These are phyloP conservation scores for Rhamnusium bicolor DNA, from an alignment of 2,888 invertebrate species.

Conservation along the genomic window DNA sequence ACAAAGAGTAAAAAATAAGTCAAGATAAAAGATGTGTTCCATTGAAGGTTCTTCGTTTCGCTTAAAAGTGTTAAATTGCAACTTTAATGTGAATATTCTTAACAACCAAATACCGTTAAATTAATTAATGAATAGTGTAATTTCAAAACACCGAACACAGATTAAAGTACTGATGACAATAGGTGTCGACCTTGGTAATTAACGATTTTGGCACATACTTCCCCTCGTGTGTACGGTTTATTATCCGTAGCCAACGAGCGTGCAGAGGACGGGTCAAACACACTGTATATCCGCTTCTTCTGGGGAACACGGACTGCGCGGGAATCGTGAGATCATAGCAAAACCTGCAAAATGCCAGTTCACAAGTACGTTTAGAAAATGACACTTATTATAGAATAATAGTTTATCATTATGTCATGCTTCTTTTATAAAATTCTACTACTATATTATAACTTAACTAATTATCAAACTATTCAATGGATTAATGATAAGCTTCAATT, in stretches of 20 bases:
- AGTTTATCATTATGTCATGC: slow-evolving; percentile 1
- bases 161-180: slow-evolving; percentile 16
- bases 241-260: slow-evolving; percentile 64
- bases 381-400: slow-evolving; percentile 5
- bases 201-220: slow-evolving; percentile 65
- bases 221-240: slow-evolving; percentile 50
- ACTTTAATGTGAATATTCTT: slow-evolving; percentile 14
- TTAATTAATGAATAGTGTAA: slow-evolving; percentile 10
- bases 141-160: slow-evolving; percentile 16
- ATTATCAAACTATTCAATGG: background rate
- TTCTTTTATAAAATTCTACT: background rate
- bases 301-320: background rate
- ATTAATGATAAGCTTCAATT: background rate
- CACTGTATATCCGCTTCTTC: slow-evolving; percentile 61
- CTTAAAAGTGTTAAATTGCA: slow-evolving; percentile 5
- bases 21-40: slow-evolving; percentile 28
- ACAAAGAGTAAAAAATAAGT: background rate
- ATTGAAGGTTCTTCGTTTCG: background rate
- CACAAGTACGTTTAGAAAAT: background rate
- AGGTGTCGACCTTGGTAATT: slow-evolving; percentile 64
- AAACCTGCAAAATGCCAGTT: background rate
- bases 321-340: background rate
- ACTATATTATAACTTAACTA: background rate
- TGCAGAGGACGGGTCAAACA: slow-evolving; percentile 66
- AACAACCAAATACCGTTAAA: slow-evolving; percentile 9